phyloP scores from a whole-genome alignment of 2,797 vertebrate species.

The Discoglossus pictus region DNA sequence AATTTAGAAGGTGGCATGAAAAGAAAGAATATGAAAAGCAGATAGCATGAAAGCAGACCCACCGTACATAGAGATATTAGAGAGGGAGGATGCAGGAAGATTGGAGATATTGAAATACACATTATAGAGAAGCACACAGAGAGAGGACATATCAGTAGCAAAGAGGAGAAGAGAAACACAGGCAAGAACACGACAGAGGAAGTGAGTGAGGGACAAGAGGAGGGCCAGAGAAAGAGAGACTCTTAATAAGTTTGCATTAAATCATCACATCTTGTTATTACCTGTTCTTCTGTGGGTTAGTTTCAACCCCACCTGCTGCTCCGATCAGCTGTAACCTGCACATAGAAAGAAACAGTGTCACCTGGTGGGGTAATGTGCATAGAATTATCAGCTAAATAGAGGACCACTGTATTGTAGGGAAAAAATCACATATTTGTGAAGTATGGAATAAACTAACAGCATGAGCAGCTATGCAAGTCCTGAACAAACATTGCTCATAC shows the following conservation, averaged over 20 bases:
- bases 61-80: background rate
- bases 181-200: constrained; percentile 30
- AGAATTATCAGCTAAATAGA: no score
- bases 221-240: constrained; percentile 34
- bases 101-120: background rate
- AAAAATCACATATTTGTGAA: no score
- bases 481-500: no score
- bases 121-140: background rate
- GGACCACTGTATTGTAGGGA: no score
- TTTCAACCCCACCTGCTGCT: constrained; percentile 37
- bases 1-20: no score
- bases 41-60: background rate
- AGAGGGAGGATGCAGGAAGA: background rate
- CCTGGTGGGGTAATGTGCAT: no score
- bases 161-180: constrained; percentile 6
- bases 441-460: no score
- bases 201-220: constrained; percentile 30
- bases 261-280: constrained; percentile 32
- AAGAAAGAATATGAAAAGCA: no score
- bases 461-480: no score
- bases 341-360: accelerated
- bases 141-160: background rate
- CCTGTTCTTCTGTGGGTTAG: constrained; percentile 46
- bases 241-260: constrained; percentile 36
- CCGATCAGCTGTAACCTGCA: constrained; percentile 51